Conservation (phyloP, 2,113 vertebrate species). For the Scatophagus argus region DNA sequence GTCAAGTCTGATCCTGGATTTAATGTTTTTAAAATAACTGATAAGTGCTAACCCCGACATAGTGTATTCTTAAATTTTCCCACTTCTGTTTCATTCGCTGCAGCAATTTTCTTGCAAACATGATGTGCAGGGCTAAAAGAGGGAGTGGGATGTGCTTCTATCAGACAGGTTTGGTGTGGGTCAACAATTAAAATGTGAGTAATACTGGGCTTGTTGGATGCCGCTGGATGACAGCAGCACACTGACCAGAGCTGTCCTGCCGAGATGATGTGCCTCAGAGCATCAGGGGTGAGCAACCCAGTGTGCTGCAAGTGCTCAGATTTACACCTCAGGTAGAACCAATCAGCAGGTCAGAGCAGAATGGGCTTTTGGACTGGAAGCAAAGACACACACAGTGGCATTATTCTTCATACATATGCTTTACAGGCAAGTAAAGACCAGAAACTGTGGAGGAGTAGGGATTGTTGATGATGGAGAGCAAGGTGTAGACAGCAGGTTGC, state of each 20-base stretch:
- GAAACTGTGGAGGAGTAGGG: constrained; percentile 28
- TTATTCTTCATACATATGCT: constrained; percentile 10
- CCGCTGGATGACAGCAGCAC: constrained; percentile 7
- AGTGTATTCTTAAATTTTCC: constrained; percentile 6
- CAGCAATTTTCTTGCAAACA: neutral
- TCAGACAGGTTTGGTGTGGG: constrained; percentile 1
- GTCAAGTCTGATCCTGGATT: constrained; percentile 5
- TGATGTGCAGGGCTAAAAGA: neutral
- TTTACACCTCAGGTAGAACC: constrained; percentile 64
- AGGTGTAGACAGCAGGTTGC: constrained; percentile 54
- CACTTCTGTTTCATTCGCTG: neutral
- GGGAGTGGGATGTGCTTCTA: neutral
- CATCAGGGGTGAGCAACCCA: constrained; percentile 35
- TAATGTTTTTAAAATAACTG: constrained; percentile 28
- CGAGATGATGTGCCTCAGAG: constrained; percentile 28
- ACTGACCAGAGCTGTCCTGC: constrained; percentile 5
- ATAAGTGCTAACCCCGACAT: neutral
- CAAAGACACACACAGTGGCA: constrained; percentile 9
- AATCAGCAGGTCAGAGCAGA: constrained; percentile 41
- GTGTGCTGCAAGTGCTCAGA: constrained; percentile 56
- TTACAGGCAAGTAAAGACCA: constrained; percentile 53
- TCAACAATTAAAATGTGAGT: constrained; percentile 45
- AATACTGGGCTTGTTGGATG: constrained; percentile 26
- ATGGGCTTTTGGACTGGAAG: constrained; percentile 27
- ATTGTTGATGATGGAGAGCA: constrained; percentile 28